These are phyloP conservation scores for Anguilla japonica DNA, from an alignment of 2,113 vertebrate genomes.

Conservation along the genomic window DNA sequence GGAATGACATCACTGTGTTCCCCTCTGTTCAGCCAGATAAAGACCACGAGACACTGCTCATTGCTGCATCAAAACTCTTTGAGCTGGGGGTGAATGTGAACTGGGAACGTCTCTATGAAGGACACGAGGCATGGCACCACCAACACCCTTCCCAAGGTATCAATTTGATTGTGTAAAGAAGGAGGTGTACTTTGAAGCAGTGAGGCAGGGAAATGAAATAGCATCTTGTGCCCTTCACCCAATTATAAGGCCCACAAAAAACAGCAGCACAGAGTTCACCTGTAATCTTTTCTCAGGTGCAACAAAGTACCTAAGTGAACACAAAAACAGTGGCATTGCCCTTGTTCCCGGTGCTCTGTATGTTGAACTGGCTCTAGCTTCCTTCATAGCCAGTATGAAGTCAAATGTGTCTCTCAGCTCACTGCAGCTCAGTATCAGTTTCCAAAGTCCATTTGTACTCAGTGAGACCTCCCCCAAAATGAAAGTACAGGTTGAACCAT, in stretches of 20 bases:
- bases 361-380: constrained; percentile 76
- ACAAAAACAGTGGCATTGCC: constrained; percentile 70
- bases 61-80: constrained; percentile 71
- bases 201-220: constrained; percentile 53
- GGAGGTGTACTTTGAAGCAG: constrained; percentile 59
- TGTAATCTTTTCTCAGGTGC: constrained; percentile 64
- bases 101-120: constrained; percentile 75
- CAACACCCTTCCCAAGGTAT: constrained; percentile 72
- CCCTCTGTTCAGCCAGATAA: constrained; percentile 66
- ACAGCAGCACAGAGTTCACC: constrained; percentile 49
- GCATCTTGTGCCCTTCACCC: constrained; percentile 43
- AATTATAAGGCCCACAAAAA: constrained; percentile 56
- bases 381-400: constrained; percentile 62
- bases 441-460: constrained; percentile 71
- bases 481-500: constrained; percentile 61
- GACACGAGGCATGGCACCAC: constrained; percentile 66
- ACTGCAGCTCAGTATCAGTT: constrained; percentile 69
- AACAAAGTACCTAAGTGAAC: constrained; percentile 71
- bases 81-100: constrained; percentile 72
- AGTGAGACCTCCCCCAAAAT: constrained; percentile 60
- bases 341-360: constrained; percentile 79
- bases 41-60: constrained; percentile 67
- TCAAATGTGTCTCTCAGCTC: constrained; percentile 65
- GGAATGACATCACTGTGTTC: constrained; percentile 65
- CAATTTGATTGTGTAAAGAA: constrained; percentile 76